Base-by-base conservation (phyloP, 2,888 invertebrate genomes). In the Eilema depressum region DNA sequence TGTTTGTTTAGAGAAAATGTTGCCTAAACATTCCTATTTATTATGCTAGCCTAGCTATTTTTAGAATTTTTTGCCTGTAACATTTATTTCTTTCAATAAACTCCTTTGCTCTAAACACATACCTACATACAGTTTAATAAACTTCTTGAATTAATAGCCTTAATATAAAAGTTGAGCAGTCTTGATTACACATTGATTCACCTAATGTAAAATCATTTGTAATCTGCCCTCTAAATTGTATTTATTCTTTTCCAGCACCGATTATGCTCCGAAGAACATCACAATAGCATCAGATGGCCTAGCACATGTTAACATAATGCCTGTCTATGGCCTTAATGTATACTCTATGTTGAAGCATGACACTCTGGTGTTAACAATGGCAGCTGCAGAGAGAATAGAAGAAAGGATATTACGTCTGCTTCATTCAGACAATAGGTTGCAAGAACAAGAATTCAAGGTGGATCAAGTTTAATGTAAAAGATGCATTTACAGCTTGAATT, bases 331-430 rank as follows among this genome's bases (percentile, higher is more conserved):
- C 85, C 95, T 99, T 23, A 99, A 99, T 95, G 99, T 99, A 0
- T 98, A 97, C 93, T 99, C 99, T 53, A 99, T 99, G 98, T 90
- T 99, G 75, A 99, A 99, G 93, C 98, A 99, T 91, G 98, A 98
- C 76, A 99, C 99, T 0, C 93, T 99, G 14, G 97, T 99, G 8
- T 89, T 99, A 3, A 99, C 99, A 0, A 93, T 97, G 77, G 96
- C 96, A 62, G 99, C 99, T 0, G 97, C 98, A 0, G 97, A 98
- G 84, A 96, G 96, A 86, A 96, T 99, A 77, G 98, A 99, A 93
- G 96, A 97, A 66, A 97, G 96, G 86, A 88, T 98, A 75, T 88
- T 98, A 20, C 96, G 92, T 71, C 96, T 97, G 78, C 91, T 98
- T 17, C 96, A 98, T 88, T 96, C 97, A 66, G 93, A 96, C 66